These are phyloP conservation scores for Drepanosiphum platanoidis DNA, from an alignment of 2,888 invertebrate genomes.

Conservation along the genomic window DNA sequence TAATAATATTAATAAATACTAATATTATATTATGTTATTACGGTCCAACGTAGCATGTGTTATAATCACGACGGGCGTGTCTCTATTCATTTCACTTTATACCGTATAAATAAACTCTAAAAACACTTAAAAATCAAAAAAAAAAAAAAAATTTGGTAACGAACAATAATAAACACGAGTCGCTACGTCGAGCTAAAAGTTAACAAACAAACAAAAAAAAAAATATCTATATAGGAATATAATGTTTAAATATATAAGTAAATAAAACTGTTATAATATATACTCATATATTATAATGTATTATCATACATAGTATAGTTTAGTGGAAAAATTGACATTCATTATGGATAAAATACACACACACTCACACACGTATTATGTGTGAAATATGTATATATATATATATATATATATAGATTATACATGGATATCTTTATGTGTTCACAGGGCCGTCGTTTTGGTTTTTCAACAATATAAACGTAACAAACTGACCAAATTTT, in stretches of 20 bases:
- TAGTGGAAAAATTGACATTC: constrained; percentile 46
- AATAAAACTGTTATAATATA: neutral
- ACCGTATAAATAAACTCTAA: neutral
- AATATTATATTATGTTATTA: neutral
- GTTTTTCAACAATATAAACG: too few species aligned
- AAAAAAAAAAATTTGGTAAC: neutral
- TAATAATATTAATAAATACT: too few species aligned
- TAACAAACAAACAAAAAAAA: neutral
- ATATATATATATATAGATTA: neutral
- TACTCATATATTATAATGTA: neutral
- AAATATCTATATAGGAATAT: neutral
- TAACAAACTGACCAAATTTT: too few species aligned
- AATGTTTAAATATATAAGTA: neutral
- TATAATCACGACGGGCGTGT: neutral
- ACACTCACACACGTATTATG: neutral
- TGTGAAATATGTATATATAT: neutral
- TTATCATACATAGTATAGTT: neutral
- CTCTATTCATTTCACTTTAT: neutral
- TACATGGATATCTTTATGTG: too few species aligned
- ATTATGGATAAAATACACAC: constrained; percentile 11
- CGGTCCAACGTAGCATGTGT: too few species aligned
- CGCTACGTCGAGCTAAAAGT: neutral
- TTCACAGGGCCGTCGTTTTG: too few species aligned
- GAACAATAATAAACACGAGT: constrained; percentile 2
- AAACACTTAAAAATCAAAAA: neutral